Evolutionary conservation across 2,888 invertebrate genomes (phyloP), one percentile per base, ranked within the genome.

Genomic region (Mimachlamys varia): DNA sequence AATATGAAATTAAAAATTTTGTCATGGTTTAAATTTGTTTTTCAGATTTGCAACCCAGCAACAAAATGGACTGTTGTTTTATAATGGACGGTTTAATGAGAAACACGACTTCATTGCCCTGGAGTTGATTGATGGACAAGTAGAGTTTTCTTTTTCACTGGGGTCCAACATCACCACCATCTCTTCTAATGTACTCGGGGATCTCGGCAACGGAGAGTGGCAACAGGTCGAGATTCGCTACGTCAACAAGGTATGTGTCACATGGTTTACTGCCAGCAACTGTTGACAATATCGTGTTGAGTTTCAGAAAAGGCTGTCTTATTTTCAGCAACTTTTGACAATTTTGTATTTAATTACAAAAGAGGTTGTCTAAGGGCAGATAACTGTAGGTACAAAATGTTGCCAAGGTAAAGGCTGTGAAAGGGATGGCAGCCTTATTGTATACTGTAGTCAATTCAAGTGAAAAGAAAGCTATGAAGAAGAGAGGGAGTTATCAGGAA

Each of bases 31-130:
- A 58, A 19, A 19, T 58, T 76, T 91, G n/a, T 38, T 44, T 93
- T 95, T n/a, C 96, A 98, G 98, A 94, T 99, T 99, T 97, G 98
- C 99, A 1, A 99, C 99, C 0, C 98, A 98, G 93, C 97, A 98
- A 33, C 97, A 98, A 13, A 98, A 98, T 93, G 99, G 99, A 0
- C 97, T 99, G 0, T 97, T 99, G 0, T 97, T 99, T 0, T 99
- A 99, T 97, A 99, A 99, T 96, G 99, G 99, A 0, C 98, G 99
- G 0, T 99, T 99, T 97, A 99, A 99, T 96, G 99, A 99, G 96
- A 97, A 98, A 0, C 99, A 99, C 96, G 99, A 99, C 97, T 99
- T 99, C 96, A 97, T 99, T 33, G 98, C 99, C 0, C 97, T 99
- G 88, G 99, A 99, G 97, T 97, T 99, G 19, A 97, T 98, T 0